phyloP scores from a whole-genome alignment of 2,113 vertebrate genomes.

The Sylvia atricapilla region DNA sequence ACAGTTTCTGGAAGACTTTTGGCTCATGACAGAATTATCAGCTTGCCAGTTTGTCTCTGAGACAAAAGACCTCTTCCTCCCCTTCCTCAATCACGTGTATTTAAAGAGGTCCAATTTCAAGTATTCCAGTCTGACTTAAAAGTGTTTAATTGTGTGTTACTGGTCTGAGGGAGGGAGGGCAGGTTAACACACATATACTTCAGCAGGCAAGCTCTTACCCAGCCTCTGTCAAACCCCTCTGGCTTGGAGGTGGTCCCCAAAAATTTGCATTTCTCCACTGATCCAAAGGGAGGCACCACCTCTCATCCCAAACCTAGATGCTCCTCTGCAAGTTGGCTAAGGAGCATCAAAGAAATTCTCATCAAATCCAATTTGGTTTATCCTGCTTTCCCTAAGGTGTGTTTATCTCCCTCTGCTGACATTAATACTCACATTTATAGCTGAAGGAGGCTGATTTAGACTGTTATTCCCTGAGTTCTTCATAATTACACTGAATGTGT shows the following conservation, averaged over 20 bases:
- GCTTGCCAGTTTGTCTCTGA: background rate
- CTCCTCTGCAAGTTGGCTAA: background rate
- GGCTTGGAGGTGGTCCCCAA: background rate
- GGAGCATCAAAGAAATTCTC: background rate
- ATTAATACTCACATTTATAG: background rate
- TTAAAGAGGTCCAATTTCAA: background rate
- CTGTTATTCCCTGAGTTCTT: slow-evolving; percentile 68
- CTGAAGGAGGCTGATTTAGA: slow-evolving; percentile 43
- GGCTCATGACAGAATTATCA: background rate
- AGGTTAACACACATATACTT: background rate
- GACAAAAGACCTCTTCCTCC: background rate
- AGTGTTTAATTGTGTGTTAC: background rate
- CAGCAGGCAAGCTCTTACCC: background rate
- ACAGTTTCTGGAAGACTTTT: background rate
- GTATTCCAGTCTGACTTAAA: background rate
- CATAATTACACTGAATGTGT: background rate
- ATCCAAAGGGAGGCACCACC: background rate
- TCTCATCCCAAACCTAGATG: background rate
- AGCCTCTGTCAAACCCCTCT: background rate
- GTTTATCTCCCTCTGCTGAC: background rate
- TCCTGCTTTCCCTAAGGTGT: background rate
- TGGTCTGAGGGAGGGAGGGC: background rate
- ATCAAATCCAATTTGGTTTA: background rate
- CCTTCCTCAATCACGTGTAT: background rate
- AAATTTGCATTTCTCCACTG: background rate